These are phyloP conservation scores for Loriculus beryllinus DNA, from an alignment of 2,797 vertebrate genomes.

Conservation along the genomic window DNA sequence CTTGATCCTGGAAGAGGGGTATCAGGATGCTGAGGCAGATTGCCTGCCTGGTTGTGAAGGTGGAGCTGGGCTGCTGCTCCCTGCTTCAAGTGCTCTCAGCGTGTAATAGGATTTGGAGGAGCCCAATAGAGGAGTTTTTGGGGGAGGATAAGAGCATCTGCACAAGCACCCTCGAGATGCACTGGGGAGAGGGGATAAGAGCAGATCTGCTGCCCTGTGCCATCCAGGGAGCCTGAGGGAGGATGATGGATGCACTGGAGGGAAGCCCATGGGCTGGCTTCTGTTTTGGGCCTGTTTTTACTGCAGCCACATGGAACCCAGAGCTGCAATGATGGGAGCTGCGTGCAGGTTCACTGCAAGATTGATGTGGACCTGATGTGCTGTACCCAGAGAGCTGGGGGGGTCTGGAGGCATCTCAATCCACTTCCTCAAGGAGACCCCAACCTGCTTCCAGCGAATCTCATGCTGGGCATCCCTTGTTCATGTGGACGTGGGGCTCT, in stretches of 20 bases:
- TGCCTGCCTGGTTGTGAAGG: fast-evolving
- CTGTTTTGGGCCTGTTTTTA: not conserved
- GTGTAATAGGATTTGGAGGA: not conserved
- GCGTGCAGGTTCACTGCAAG: not conserved
- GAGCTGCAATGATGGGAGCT: not conserved
- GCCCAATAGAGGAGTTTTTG: not conserved
- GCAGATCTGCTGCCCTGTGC: fast-evolving
- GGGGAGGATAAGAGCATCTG: not conserved
- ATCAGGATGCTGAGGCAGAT: fast-evolving
- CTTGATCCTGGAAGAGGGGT: not conserved
- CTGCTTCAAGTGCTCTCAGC: not conserved
- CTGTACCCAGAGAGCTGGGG: not conserved
- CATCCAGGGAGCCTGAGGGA: fast-evolving
- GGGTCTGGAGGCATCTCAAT: not conserved
- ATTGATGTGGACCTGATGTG: fast-evolving
- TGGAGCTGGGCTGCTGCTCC: not conserved
- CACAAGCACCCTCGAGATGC: not conserved
- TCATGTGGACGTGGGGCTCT: fast-evolving
- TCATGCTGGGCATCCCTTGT: fast-evolving
- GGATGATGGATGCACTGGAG: fast-evolving
- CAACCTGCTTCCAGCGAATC: not conserved
- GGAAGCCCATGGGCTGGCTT: not conserved
- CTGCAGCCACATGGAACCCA: not conserved
- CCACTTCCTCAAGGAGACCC: not conserved
- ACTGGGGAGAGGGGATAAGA: not conserved